phyloP scores from a whole-genome alignment of 2,113 vertebrate genomes.

The Cololabis saira region DNA sequence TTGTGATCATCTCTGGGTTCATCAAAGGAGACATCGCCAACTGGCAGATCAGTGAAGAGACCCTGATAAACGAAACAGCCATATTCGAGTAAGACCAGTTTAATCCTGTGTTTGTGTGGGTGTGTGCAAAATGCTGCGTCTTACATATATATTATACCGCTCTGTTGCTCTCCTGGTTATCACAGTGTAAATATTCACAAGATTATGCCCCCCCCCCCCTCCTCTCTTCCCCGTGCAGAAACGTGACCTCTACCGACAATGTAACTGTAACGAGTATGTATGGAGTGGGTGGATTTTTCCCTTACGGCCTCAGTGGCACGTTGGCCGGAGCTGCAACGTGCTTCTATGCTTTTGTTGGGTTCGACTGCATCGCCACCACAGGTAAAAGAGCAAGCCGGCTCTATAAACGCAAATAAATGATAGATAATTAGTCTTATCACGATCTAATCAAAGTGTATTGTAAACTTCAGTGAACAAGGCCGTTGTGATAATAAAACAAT shows the following conservation, averaged over 20 bases:
- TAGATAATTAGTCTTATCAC: too few relatives aligned
- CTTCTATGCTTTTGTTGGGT: conserved; percentile 92
- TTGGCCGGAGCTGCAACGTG: conserved; percentile 87
- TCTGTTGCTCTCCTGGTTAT: background rate
- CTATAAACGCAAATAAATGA: too few relatives aligned
- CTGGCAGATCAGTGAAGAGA: conserved; percentile 82
- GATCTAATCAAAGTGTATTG: too few relatives aligned
- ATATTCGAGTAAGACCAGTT: conserved; percentile 41
- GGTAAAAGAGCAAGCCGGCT: conserved; percentile 62
- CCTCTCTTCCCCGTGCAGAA: conserved; percentile 67
- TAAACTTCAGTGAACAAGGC: background rate
- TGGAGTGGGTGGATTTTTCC: conserved; percentile 88
- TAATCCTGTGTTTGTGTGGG: background rate
- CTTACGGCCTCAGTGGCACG: conserved; percentile 85
- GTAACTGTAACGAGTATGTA: conserved; percentile 72
- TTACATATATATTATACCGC: background rate
- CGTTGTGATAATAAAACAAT: background rate
- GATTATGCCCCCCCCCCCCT: conserved; percentile 16
- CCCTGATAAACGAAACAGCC: conserved; percentile 62
- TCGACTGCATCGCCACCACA: conserved; percentile 89
- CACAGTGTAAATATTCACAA: conserved; percentile 10
- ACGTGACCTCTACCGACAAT: conserved; percentile 69
- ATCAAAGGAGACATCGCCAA: conserved; percentile 85
- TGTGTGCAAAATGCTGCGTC: background rate
- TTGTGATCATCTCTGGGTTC: conserved; percentile 84